Evolutionary conservation across 2,113 vertebrate genomes (phyloP), one percentile per base, ranked within the genome.

Genomic region (Pelecanus crispus): DNA sequence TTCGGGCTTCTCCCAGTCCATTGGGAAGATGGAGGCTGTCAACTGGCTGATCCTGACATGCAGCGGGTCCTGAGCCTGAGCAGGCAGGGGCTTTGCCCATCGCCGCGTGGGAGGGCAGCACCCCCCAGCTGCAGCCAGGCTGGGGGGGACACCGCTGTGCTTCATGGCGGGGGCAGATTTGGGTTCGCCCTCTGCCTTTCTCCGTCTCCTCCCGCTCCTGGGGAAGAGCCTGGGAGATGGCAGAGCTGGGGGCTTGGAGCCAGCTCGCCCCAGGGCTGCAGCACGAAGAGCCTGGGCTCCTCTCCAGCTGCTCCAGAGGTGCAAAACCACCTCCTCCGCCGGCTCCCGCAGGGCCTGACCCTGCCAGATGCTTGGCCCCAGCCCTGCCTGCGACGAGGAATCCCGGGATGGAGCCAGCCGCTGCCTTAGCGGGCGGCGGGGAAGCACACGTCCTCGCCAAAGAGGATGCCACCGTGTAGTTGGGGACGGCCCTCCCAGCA

Each of bases 1-100:
- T 12, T 81, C 6, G 2, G 96, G 92, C 49, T 93, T 97, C 52
- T 95, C 96, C 95, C 93, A 92, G 61, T 90, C 96, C 6, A 59
- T 92, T 2, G 63, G 88, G 72, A 96, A 97, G 29, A 92, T 28
- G 4, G 91, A 95, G n/a, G 88, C 47, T 8, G 93, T 73, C 29
- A 94, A 11, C 75, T 79, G 96, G 42, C 88, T 52, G 42, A 89
- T 5, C 5, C 84, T 56, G 45, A 95, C 13, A 25, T 78, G 88
- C 34, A 96, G 66, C 32, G 93, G 38, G 67, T 97, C 94, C 74
- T 96, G 25, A 17, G 75, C 82, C 94, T 95, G 83, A 90, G 45
- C 22, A 18, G 28, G 17, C 67, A 65, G 53, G 38, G 50, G 42
- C 4, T 74, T 53, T 55, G 38, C 44, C 66, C 59, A 44, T 40